A percentile compares a stretch with the other conserved stretches of the same genome.
These are phyloP conservation scores for Fulmarus glacialis DNA, from an alignment of 2,113 vertebrate species.

Conservation along the genomic window DNA sequence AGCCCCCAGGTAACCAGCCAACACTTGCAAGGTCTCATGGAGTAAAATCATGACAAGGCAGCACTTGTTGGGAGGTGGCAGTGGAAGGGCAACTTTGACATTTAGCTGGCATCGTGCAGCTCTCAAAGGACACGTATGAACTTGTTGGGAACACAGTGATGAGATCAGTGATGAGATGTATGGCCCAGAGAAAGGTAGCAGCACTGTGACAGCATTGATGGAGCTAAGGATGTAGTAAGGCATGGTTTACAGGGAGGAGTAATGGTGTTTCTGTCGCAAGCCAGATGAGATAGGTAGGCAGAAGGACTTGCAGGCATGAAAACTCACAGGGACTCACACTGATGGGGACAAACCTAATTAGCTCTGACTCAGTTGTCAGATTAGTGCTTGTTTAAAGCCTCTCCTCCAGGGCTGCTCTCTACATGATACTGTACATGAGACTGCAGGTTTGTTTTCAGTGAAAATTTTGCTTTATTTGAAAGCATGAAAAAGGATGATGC, in stretches of 20 bases:
- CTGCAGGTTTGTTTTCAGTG: background rate
- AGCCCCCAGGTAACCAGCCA: background rate
- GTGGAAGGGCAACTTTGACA: too few species aligned
- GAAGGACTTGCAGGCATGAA: background rate
- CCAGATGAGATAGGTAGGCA: background rate
- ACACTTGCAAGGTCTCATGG: accelerated
- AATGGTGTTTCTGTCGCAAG: accelerated
- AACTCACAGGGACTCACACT: background rate
- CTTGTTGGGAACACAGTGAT: background rate
- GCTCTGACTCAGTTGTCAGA: background rate
- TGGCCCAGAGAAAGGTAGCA: background rate
- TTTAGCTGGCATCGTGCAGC: background rate
- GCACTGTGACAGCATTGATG: accelerated
- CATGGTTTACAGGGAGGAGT: background rate
- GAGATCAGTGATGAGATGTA: accelerated
- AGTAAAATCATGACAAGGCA: accelerated
- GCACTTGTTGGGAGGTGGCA: background rate
- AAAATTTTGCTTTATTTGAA: background rate
- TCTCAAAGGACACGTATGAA: background rate
- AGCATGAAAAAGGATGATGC: background rate
- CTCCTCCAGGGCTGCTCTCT: background rate
- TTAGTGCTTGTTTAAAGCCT: background rate
- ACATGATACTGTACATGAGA: accelerated
- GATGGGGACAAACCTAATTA: background rate
- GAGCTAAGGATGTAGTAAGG: background rate